Conservation (phyloP, 2,113 vertebrate genomes). For the Pardalotus punctatus region DNA sequence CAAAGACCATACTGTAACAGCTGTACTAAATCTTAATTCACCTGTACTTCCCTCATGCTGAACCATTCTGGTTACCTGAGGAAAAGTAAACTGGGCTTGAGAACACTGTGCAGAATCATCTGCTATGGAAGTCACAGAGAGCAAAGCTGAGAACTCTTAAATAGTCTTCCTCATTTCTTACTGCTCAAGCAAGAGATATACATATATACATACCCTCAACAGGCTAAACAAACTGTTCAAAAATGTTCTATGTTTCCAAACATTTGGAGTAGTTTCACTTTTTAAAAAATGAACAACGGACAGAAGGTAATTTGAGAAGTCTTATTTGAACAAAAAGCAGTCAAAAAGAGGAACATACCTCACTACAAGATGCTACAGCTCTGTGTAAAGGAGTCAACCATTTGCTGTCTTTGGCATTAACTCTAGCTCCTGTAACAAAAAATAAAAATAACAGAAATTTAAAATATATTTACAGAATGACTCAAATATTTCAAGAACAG, state of each 20-base stretch:
- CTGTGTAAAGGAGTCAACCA: slow-evolving; percentile 99
- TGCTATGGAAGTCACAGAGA: not conserved
- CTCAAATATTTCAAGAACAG: not conserved
- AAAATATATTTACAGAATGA: not conserved
- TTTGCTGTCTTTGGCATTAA: slow-evolving; percentile 99
- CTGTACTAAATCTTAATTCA: not conserved
- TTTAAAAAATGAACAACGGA: not conserved
- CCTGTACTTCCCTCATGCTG: not conserved
- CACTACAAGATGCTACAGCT: slow-evolving; percentile 97
- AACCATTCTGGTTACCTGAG: not conserved
- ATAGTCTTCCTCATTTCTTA: not conserved
- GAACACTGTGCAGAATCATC: not conserved
- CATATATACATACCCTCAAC: not conserved
- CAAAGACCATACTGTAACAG: not conserved
- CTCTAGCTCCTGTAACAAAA: slow-evolving; percentile 91
- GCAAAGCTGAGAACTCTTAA: not conserved
- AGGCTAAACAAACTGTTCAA: not conserved
- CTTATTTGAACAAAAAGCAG: not conserved
- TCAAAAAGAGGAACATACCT: slow-evolving; percentile 77
- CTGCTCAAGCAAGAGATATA: not conserved
- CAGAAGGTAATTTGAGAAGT: not conserved
- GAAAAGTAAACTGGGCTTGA: not conserved
- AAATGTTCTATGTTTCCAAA: not conserved
- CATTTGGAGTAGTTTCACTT: not conserved
- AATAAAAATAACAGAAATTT: slow-evolving; percentile 13